Base-by-base conservation (phyloP, 2,888 invertebrate genomes). In the Phania funesta region DNA sequence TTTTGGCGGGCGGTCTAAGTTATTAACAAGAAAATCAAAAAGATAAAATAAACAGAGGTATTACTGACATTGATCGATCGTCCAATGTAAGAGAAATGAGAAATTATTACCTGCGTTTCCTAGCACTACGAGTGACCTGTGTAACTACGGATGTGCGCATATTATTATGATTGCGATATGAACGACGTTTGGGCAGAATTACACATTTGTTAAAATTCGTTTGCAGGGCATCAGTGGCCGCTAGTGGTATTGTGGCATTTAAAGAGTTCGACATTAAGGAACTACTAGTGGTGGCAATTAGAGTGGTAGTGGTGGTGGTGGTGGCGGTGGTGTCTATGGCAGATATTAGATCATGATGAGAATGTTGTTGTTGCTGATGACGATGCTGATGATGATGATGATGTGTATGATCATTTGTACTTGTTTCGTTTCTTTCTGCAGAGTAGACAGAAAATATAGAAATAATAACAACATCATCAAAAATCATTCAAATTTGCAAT, bases 361-460 rank as follows among this genome's bases (percentile, higher is more conserved):
- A 22, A 22, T 68, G 65, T 22, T 32, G 54, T 13, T 46, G 70
- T 48, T 65, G 77, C 11, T 70, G 60, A 58, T 35, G 62, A 32
- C 67, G 65, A 41, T 68, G 75, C 24, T 50, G 67, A 46, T 62
- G 76, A 68, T 50, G 73, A 6, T 76, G 77, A 54, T 74, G 77
- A 56, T 78, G 75, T 68, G 60, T 46, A 58, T 81, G 64, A 41
- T 29, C 44, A 56, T 62, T 83, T 80, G 75, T 83, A 56, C 75
- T 75, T 83, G 54, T 74, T 75, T 80, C 56, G 68, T 65, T 64
- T 74, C 78, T 78, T 82, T 82, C 82, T 82, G 82, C 78, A 82
- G 82, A 82, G 74, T 78, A 82, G 78, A 82, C 82, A 82, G 78
- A 82, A 75, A 82, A 68, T 64, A 75, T 62, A 75, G 75, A 68